phyloP scores from a whole-genome alignment of 2,888 invertebrate genomes.

The Leptura quadrifasciata region DNA sequence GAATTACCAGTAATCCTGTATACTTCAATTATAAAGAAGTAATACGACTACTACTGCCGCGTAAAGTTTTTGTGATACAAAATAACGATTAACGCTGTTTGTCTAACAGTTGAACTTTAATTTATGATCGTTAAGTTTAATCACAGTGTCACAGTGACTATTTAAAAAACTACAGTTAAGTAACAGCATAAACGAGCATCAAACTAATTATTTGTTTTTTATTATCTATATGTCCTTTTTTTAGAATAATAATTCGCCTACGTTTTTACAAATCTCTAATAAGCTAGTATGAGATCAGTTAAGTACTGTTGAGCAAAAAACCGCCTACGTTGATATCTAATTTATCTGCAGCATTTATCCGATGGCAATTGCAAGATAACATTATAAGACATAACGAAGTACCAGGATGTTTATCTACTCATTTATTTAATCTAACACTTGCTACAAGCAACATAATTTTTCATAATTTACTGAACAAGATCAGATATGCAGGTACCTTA shows the following conservation, averaged over 20 bases:
- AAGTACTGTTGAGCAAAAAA: slow-evolving; percentile 25
- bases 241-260: background rate
- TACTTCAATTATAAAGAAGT: too few species aligned
- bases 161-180: too few species aligned
- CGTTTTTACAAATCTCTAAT: background rate
- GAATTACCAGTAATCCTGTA: too few species aligned
- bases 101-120: too few species aligned
- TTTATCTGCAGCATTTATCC: slow-evolving; percentile 41
- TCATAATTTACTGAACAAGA: slow-evolving; percentile 36
- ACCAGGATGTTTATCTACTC: slow-evolving; percentile 47
- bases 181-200: too few species aligned
- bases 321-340: slow-evolving; percentile 47
- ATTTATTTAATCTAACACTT: slow-evolving; percentile 48
- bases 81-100: too few species aligned
- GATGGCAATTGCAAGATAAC: slow-evolving; percentile 47
- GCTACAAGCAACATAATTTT: slow-evolving; percentile 43
- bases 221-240: background rate
- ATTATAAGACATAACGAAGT: slow-evolving; percentile 49
- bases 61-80: too few species aligned
- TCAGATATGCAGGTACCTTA: slow-evolving; percentile 1
- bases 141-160: too few species aligned
- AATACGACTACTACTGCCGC: too few species aligned
- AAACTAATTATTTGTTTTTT: too few species aligned
- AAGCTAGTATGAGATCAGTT: background rate
- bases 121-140: too few species aligned